Evolutionary conservation across 2,113 vertebrate genomes (phyloP), one percentile per base, ranked within the genome.

Genomic region (Mohoua ochrocephala): DNA sequence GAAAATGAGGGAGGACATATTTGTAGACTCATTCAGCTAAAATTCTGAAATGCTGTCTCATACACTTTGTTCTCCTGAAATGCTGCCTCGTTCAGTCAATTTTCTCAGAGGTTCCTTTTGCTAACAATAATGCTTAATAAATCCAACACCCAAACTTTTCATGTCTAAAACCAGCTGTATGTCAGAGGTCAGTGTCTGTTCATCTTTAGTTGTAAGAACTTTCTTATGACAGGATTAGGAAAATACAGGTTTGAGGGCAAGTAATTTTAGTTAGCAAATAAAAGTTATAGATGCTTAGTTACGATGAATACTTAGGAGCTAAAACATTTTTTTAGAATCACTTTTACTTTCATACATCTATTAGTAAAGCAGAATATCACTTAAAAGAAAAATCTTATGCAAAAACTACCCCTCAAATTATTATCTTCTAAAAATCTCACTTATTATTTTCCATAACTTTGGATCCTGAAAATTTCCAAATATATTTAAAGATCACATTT

Each of bases 11-110:
- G 53, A 71, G 68, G 78, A 92, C n/a, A 37, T 61, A 74, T 91
- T 84, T 96, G 86, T 84, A 95, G 91, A 86, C 49, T 85, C 69
- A 87, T 93, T 94, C 90, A 93, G 42, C 31, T 82, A 70, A 73
- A 91, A 89, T 77, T 92, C 68, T 91, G 86, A 93, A 88, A 59
- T 76, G 75, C 61, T 89, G 61, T 73, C 71, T 80, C 81, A 78
- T 47, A 35, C 10, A 50, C 54, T 95, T 95, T 57, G 49, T 79
- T 75, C 35, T 83, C 31, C 39, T 91, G 45, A 96, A 96, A 88
- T 47, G n/a, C 14, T 91, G 42, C n/a, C 64, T 95, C 1, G 0
- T 87, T 94, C 77, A 91, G 60, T 76, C 57, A 92, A 47, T 65
- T 44, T 90, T 95, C 84, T 91, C 50, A 77, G 73, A 86, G 41